Evolutionary conservation across 2,797 vertebrate species (phyloP).

Genomic region (Rhyacichthys aspro): DNA sequence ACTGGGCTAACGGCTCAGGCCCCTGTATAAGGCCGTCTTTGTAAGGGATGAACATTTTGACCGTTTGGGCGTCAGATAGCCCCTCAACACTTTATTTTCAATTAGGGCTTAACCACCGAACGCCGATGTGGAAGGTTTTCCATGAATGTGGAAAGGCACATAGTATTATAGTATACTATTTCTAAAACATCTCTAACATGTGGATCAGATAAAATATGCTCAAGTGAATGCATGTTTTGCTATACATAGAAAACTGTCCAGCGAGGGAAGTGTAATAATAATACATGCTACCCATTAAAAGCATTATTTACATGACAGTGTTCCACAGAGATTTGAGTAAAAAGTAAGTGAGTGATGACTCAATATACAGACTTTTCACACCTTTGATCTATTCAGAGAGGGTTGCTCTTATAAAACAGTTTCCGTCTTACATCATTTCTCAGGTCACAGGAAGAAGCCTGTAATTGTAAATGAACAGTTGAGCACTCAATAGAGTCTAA

Average conservation of each 20-base stretch:
- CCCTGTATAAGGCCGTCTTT: conserved; percentile 71
- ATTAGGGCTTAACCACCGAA: background rate
- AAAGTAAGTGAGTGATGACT: too few relatives aligned
- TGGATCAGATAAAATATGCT: too few relatives aligned
- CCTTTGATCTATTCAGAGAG: conserved; percentile 37
- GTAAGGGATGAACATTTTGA: conserved; percentile 63
- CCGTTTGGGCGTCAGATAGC: conserved; percentile 48
- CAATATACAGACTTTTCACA: conserved; percentile 77
- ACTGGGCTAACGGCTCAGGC: conserved; percentile 32
- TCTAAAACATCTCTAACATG: too few relatives aligned
- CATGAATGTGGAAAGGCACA: too few relatives aligned
- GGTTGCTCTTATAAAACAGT: background rate
- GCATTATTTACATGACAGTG: too few relatives aligned
- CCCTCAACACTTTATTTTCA: conserved; percentile 23
- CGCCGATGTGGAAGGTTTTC: background rate
- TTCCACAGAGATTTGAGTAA: too few relatives aligned
- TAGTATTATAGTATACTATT: too few relatives aligned
- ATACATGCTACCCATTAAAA: too few relatives aligned
- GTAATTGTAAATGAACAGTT: background rate
- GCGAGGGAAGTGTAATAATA: too few relatives aligned
- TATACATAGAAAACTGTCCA: too few relatives aligned
- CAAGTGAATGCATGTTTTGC: too few relatives aligned
- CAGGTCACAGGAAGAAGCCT: too few relatives aligned
- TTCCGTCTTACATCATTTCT: conserved; percentile 5
- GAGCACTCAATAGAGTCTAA: background rate